These are phyloP conservation scores for Phenganax stokvisi DNA, from an alignment of 92 coral and sea anemone species.

Conservation along the genomic window DNA sequence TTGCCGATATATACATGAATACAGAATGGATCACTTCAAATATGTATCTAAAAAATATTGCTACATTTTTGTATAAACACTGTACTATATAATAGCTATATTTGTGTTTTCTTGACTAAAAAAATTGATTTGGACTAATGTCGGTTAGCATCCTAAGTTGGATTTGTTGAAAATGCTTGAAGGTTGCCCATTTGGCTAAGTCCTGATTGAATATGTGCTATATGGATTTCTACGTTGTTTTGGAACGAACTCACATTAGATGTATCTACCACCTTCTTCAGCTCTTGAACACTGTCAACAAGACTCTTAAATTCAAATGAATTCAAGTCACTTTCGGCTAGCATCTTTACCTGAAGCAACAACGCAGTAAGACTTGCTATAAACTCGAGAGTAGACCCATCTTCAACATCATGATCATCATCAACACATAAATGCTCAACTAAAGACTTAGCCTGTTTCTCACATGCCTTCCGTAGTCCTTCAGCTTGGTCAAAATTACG, in stretches of 20 bases:
- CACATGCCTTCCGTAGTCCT: slow-evolving; percentile 73
- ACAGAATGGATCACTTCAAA: background rate
- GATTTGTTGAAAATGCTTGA: slow-evolving; percentile 70
- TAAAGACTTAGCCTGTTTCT: slow-evolving; percentile 74
- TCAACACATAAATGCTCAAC: slow-evolving; percentile 48
- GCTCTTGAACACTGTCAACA: slow-evolving; percentile 88
- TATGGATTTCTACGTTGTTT: slow-evolving; percentile 95
- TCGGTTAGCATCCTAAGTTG: background rate
- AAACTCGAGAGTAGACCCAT: slow-evolving; percentile 24
- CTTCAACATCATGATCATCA: background rate
- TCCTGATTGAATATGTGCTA: slow-evolving; percentile 99
- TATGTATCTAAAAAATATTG: background rate
- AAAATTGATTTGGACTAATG: background rate
- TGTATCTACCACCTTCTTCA: slow-evolving; percentile 77
- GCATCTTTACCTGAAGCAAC: slow-evolving; percentile 82
- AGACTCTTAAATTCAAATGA: slow-evolving; percentile 95
- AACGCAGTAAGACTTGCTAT: slow-evolving; percentile 59
- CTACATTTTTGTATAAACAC: background rate
- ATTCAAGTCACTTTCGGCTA: slow-evolving; percentile 94
- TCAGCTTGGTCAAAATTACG: slow-evolving; percentile 69
- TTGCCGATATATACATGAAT: too few species aligned
- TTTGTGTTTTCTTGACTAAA: background rate
- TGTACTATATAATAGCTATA: slow-evolving; percentile 1
- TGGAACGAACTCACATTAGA: slow-evolving; percentile 85
- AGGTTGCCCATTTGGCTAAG: slow-evolving; percentile 97